phyloP scores from a whole-genome alignment of 2,797 vertebrate genomes.

The Halcyon badia region DNA sequence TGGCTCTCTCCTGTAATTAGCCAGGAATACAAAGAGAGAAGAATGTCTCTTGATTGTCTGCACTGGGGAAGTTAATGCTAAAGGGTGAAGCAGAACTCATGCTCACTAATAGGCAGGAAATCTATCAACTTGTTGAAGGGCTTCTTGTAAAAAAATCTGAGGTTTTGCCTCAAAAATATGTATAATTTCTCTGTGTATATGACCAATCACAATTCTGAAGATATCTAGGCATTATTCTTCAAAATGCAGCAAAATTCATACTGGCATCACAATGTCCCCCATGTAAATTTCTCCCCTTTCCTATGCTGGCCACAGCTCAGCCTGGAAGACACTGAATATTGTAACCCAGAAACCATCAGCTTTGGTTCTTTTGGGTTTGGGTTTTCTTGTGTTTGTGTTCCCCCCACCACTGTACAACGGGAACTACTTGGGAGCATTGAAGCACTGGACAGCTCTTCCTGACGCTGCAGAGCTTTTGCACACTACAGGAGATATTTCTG shows the following conservation, averaged over 20 bases:
- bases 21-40: not conserved
- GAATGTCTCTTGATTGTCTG: not conserved
- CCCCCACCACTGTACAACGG: not conserved
- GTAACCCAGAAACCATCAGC: not conserved
- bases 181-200: not conserved
- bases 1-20: conserved; percentile 82
- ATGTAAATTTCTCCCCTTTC: not conserved
- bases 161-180: not conserved
- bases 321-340: not conserved
- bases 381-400: not conserved
- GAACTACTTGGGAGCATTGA: not conserved
- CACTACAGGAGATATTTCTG: not conserved
- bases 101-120: not conserved
- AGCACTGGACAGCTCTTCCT: conserved; percentile 33
- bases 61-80: not conserved
- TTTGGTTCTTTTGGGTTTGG: not conserved
- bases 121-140: not conserved
- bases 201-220: not conserved
- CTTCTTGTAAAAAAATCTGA: not conserved
- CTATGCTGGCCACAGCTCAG: not conserved
- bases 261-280: rapidly evolving
- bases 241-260: not conserved
- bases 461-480: not conserved
- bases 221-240: not conserved
- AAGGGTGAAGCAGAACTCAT: not conserved